A percentile compares a stretch with the other conserved stretches of the same genome.
Evolutionary conservation across 2,113 vertebrate genomes (phyloP).

Genomic region (Lycaon pictus): DNA sequence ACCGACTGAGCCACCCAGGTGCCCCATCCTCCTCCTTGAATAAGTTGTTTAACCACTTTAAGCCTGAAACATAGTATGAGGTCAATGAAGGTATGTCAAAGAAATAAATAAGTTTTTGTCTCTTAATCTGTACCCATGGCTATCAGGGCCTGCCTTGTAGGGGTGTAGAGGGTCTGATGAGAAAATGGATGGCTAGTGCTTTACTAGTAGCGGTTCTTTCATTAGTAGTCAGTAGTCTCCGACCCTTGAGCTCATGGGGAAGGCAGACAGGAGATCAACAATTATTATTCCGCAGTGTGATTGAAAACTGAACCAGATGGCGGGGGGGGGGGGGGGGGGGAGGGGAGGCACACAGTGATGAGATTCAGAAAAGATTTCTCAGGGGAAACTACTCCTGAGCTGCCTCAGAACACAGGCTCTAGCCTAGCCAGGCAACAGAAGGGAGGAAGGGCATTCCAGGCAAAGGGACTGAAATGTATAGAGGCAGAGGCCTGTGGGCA

Average conservation of each 20-base stretch:
- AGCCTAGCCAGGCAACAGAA: background rate
- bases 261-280: background rate
- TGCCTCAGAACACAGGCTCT: background rate
- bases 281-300: background rate
- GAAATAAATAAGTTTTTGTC: background rate
- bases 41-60: background rate
- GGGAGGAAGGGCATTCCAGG: background rate
- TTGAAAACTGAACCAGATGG: background rate
- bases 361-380: background rate
- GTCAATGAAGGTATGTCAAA: background rate
- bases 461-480: rapidly evolving
- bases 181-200: background rate
- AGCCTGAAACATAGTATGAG: background rate
- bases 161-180: background rate
- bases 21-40: background rate
- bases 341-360: rapidly evolving
- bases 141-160: background rate
- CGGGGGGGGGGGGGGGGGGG: too few species aligned
- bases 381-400: background rate
- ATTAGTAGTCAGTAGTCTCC: background rate
- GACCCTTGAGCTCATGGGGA: background rate
- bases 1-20: too few species aligned
- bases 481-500: background rate
- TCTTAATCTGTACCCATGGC: background rate
- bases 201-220: background rate